phyloP scores from a whole-genome alignment of 1,140 invertebrate species.

The Calycopis cecrops region DNA sequence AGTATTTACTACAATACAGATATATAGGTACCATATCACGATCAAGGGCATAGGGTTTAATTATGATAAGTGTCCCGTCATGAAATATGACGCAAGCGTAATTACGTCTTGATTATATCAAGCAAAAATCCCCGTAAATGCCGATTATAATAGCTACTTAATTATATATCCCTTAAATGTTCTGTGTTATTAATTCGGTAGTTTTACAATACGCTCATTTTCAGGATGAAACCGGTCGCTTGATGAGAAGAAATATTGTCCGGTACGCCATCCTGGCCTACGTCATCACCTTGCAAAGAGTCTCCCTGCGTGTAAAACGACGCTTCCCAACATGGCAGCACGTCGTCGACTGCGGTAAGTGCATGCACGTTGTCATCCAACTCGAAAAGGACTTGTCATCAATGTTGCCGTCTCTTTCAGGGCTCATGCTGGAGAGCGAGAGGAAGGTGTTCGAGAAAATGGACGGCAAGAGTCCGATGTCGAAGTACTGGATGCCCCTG shows the following conservation, averaged over 20 bases:
- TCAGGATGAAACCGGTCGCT: slow-evolving; percentile 88
- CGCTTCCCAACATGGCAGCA: slow-evolving; percentile 93
- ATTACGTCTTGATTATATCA: no score
- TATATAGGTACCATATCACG: no score
- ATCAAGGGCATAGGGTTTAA: no score
- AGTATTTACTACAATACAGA: no score
- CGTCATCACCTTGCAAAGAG: slow-evolving; percentile 89
- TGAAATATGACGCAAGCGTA: no score
- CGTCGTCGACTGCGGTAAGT: slow-evolving; percentile 90
- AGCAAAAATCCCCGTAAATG: no score
- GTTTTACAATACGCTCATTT: slow-evolving; percentile 23
- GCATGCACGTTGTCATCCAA: neutral
- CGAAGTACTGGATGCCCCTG: slow-evolving; percentile 94
- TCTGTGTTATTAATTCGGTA: neutral
- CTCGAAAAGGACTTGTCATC: neutral
- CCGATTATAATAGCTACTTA: no score
- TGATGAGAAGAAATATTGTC: slow-evolving; percentile 93
- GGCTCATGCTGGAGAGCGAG: slow-evolving; percentile 93
- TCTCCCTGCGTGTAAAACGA: slow-evolving; percentile 91
- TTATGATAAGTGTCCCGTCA: no score
- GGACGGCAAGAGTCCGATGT: slow-evolving; percentile 91
- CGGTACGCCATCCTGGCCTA: slow-evolving; percentile 92
- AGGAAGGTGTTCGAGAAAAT: slow-evolving; percentile 92
- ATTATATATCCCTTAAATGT: no score
- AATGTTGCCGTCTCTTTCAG: slow-evolving; percentile 61